A percentile compares a stretch with the other conserved stretches of the same genome.
phyloP scores from a whole-genome alignment of 1,140 invertebrate species.

The Palaemon carinicauda region DNA sequence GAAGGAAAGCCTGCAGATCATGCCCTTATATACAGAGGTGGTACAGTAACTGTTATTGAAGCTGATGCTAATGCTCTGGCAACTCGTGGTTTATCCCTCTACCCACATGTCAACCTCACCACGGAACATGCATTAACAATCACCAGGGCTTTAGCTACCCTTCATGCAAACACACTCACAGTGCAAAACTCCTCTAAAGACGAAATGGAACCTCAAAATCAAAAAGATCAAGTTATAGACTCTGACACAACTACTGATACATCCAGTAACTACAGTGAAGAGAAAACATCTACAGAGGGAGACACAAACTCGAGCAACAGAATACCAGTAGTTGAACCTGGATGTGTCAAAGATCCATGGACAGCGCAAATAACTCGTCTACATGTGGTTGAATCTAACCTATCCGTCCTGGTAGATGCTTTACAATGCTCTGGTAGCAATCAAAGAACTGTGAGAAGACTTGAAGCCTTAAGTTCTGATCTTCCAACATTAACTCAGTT shows the following conservation, averaged over 20 bases:
- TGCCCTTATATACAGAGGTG: slow-evolving; percentile 26
- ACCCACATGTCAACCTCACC: slow-evolving; percentile 45
- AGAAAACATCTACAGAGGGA: neutral
- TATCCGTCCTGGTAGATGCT: slow-evolving; percentile 34
- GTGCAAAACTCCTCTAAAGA: neutral
- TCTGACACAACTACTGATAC: neutral
- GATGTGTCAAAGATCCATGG: slow-evolving; percentile 20
- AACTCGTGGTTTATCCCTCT: slow-evolving; percentile 21
- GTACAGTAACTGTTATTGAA: neutral
- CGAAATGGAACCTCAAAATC: neutral
- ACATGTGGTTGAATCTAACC: slow-evolving; percentile 25
- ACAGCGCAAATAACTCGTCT: slow-evolving; percentile 35
- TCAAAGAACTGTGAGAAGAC: slow-evolving; percentile 25
- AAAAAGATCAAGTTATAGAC: neutral
- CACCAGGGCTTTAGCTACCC: slow-evolving; percentile 49
- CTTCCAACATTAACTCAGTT: slow-evolving; percentile 56
- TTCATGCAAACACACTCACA: slow-evolving; percentile 37
- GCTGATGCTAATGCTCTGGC: neutral
- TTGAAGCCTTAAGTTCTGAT: slow-evolving; percentile 44
- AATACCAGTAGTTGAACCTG: neutral
- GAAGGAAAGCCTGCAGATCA: neutral
- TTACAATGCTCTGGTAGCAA: neutral
- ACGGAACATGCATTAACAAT: slow-evolving; percentile 46
- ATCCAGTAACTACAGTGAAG: neutral
- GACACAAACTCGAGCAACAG: neutral